Conservation (phyloP, 2,797 vertebrate species). For the Sebastes nivosus region DNA sequence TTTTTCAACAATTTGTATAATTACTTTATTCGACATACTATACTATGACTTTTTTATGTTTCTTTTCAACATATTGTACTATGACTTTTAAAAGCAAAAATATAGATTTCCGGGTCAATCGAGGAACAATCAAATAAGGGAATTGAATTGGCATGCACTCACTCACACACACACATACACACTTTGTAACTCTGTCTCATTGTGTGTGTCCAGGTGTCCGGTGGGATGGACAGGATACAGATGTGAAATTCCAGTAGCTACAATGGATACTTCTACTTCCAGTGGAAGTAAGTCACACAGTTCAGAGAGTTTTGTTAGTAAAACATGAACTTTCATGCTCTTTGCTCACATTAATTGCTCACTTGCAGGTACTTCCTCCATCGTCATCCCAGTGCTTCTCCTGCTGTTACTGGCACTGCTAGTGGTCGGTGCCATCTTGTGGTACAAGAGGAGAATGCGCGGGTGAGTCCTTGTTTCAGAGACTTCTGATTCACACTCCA, state of each 20-base stretch:
- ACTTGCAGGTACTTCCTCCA: conserved; percentile 83
- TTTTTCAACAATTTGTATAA: too few species aligned
- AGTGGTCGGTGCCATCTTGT: conserved; percentile 87
- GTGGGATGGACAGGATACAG: conserved; percentile 83
- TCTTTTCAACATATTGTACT: too few species aligned
- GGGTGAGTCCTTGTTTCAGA: conserved; percentile 83
- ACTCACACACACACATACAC: neutral
- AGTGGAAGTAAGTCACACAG: conserved; percentile 82
- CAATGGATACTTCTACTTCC: conserved; percentile 74
- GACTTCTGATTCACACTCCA: neutral
- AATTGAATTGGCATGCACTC: neutral
- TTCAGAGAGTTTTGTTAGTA: neutral
- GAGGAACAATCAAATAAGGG: neutral
- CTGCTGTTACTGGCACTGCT: conserved; percentile 87
- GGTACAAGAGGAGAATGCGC: conserved; percentile 94
- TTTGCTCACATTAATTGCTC: conserved; percentile 10
- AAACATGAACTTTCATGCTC: neutral
- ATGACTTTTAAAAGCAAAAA: neutral
- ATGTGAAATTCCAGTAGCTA: conserved; percentile 77
- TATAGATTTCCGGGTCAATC: neutral
- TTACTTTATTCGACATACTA: too few species aligned
- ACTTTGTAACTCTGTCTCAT: neutral
- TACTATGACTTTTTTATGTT: too few species aligned
- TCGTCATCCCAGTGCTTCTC: conserved; percentile 88
- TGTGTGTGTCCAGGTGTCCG: conserved; percentile 82